Conservation (phyloP, 2,888 invertebrate genomes). For the Amphipyra berbera region DNA sequence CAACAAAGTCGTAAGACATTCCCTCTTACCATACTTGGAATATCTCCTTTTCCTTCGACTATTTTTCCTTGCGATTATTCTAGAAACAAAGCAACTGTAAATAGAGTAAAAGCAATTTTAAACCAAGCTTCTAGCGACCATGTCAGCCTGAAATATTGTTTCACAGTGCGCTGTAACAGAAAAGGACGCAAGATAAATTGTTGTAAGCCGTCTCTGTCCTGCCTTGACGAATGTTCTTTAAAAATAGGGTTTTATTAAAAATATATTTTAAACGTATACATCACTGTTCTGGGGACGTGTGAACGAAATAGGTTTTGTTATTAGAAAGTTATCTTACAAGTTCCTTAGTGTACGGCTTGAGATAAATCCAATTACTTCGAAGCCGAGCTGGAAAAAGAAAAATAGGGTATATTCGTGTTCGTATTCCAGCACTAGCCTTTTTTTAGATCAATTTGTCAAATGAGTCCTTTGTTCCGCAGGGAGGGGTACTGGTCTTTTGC, state of each 20-base stretch:
- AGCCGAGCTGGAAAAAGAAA: constrained; percentile 11
- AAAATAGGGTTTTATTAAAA: constrained; percentile 57
- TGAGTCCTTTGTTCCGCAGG: constrained; percentile 15
- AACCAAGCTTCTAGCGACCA: constrained; percentile 49
- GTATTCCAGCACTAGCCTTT: constrained; percentile 5
- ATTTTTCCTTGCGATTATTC: constrained; percentile 26
- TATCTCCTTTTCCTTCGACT: constrained; percentile 11
- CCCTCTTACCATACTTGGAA: constrained; percentile 3
- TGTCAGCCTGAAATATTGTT: constrained; percentile 67
- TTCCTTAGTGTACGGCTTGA: constrained; percentile 21
- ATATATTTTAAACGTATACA: constrained; percentile 53
- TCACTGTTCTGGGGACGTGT: constrained; percentile 9
- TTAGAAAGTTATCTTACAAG: constrained; percentile 16
- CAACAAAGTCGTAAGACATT: constrained; percentile 17
- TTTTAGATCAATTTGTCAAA: constrained; percentile 23
- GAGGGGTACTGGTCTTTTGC: constrained; percentile 12
- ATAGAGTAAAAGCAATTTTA: constrained; percentile 56
- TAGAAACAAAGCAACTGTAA: constrained; percentile 40
- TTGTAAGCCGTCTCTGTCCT: constrained; percentile 48
- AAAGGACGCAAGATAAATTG: constrained; percentile 72
- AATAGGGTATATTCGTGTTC: constrained; percentile 1
- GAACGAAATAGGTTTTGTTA: constrained; percentile 25
- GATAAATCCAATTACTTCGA: constrained; percentile 45
- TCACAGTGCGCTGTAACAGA: constrained; percentile 62
- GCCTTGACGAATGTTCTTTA: constrained; percentile 46